Evolutionary conservation across 1,140 invertebrate species (phyloP), one percentile per base, ranked within the genome.

Genomic region (Aethina tumida): DNA sequence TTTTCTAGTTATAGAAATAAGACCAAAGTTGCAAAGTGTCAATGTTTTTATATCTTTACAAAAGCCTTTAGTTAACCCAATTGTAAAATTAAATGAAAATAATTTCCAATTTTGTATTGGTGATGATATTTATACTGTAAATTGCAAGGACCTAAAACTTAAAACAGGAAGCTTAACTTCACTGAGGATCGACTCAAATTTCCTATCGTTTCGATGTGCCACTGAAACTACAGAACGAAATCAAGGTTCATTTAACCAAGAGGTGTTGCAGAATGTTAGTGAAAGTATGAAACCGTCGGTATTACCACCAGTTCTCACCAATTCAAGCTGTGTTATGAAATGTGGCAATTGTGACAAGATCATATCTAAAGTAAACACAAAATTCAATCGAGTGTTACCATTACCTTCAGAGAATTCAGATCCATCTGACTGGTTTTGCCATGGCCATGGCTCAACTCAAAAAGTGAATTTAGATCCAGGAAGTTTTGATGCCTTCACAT

Each of bases 371-470:
- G 36, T 34, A 7, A 35, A 63, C 0, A 58, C 59, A 20, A 35
- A 31, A 20, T 73, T 72, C 59, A 42, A 66, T 18, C 58, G 70
- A 38, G 56, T 73, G 50, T 56, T 74, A 38, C 69, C 72, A 35
- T 53, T 74, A 31, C 70, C 71, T 5, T 63, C 66, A 1, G 55
- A 63, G 19, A 68, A 66, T 63, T 50, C 65, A 35, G 70, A 73
- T 43, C 61, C 65, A 52, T 64, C 60, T 0, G 69, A 73, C 35
- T 73, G 69, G 70, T 74, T 72, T 51, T 74, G 71, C 43, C 70
- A 72, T 44, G 60, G 54, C 2, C 56, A 59, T 35, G 30, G 39
- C 3, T 39, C 48, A 33, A 41, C 28, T 16, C 46, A 56, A 5
- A 35, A 27, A 21, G 40, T 49, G 12, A 48, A 52, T 30, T 48